Percentiles rank a stretch among this genome's conserved stretches.
phyloP scores from a whole-genome alignment of 35 echinoderm and acorn worm species.

The Holothuria glaberrima region DNA sequence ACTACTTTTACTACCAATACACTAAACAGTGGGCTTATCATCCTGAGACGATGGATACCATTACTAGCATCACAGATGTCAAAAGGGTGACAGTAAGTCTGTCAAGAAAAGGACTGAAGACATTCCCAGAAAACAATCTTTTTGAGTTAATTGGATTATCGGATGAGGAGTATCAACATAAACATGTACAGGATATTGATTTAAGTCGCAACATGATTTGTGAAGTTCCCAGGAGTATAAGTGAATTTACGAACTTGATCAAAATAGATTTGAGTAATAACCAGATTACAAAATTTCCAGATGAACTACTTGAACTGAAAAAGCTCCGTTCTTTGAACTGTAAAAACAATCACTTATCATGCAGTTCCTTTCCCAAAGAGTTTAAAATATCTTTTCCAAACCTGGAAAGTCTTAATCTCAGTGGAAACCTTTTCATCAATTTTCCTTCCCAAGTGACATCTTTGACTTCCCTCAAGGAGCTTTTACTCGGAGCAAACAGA shows the following conservation, averaged over 20 bases:
- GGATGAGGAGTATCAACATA: conserved; percentile 2
- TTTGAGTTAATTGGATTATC: not conserved
- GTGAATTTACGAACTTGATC: conserved; percentile 57
- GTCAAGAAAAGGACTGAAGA: conserved; percentile 70
- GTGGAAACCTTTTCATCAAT: conserved; percentile 82
- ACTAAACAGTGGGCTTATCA: too few relatives aligned
- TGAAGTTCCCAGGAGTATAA: conserved; percentile 65
- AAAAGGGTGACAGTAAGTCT: conserved; percentile 1
- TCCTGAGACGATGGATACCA: too few relatives aligned
- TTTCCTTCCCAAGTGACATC: conserved; percentile 75
- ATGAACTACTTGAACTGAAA: conserved; percentile 67
- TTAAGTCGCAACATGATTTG: conserved; percentile 79
- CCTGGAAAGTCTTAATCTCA: conserved; percentile 85
- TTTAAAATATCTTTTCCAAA: conserved; percentile 67
- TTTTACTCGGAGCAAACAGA: conserved; percentile 80
- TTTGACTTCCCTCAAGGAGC: conserved; percentile 56
- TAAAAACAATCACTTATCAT: conserved; percentile 89
- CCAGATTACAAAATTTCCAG: conserved; percentile 70
- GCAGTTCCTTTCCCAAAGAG: conserved; percentile 86
- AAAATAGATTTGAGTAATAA: conserved; percentile 93
- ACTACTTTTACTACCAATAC: too few relatives aligned
- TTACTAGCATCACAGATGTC: not conserved
- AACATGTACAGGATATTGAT: conserved; percentile 61
- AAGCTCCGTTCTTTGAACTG: conserved; percentile 59
- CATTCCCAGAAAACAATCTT: conserved; percentile 63